phyloP scores from a whole-genome alignment of 2,113 vertebrate genomes.

The Carassius auratus region DNA sequence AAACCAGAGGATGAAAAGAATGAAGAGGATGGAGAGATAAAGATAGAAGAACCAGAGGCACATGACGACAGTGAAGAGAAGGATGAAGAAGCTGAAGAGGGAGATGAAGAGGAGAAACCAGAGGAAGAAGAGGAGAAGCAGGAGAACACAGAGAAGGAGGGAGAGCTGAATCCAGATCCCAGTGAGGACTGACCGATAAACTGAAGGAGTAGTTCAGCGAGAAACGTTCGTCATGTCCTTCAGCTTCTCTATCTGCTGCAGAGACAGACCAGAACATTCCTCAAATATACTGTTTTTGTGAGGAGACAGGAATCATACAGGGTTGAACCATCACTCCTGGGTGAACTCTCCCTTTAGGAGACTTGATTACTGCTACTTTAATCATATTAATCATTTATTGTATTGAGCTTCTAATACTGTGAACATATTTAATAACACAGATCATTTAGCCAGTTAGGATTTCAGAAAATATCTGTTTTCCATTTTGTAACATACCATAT shows the following conservation, averaged over 20 bases:
- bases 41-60: constrained; percentile 22
- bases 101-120: constrained; percentile 38
- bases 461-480: constrained; percentile 3
- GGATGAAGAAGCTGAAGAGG: constrained; percentile 47
- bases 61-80: constrained; percentile 48
- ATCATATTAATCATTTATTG: constrained; percentile 2
- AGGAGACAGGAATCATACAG: not conserved
- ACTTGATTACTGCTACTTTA: not conserved
- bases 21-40: constrained; percentile 40
- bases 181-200: not conserved
- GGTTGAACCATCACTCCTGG: not conserved
- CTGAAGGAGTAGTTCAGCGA: not conserved
- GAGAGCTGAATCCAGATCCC: not conserved
- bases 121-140: constrained; percentile 26
- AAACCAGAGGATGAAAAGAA: constrained; percentile 26
- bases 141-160: not conserved
- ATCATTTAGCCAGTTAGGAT: not conserved
- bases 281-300: not conserved
- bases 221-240: not conserved
- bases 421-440: not conserved
- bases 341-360: not conserved
- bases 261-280: not conserved
- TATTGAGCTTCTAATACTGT: not conserved
- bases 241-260: not conserved
- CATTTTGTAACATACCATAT: not conserved